A percentile compares a stretch with the other conserved stretches of the same genome.
Evolutionary conservation across 1,140 invertebrate species (phyloP).

Genomic region (Drosophila yakuba): DNA sequence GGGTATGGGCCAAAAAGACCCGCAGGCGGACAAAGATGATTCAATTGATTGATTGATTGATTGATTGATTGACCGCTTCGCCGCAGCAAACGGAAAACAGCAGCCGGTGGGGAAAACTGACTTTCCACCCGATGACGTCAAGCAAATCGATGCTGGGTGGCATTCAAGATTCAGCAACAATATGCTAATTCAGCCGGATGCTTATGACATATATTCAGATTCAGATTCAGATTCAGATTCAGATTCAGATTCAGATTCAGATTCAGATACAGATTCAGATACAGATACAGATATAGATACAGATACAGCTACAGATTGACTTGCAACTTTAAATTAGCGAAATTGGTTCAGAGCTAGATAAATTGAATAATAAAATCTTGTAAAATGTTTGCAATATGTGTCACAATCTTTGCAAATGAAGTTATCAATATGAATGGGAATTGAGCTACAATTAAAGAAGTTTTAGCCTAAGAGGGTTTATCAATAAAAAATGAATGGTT

Average conservation of each 20-base stretch:
- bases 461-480: too few species aligned
- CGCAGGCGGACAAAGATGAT: conserved; percentile 50
- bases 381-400: background rate
- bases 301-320: background rate
- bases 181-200: conserved; percentile 10
- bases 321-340: conserved; percentile 8
- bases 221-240: too few species aligned
- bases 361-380: background rate
- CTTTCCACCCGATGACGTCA: conserved; percentile 32
- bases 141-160: conserved; percentile 34
- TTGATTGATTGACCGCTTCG: conserved; percentile 63
- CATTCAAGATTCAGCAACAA: background rate
- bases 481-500: too few species aligned
- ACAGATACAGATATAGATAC: background rate
- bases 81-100: background rate
- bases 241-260: too few species aligned
- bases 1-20: background rate
- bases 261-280: background rate
- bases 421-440: background rate
- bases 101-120: background rate
- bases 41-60: conserved; percentile 73
- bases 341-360: background rate
- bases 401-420: background rate
- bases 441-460: too few species aligned
- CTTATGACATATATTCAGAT: background rate